phyloP scores from a whole-genome alignment of 2,113 vertebrate species.

The Odocoileus virginianus region DNA sequence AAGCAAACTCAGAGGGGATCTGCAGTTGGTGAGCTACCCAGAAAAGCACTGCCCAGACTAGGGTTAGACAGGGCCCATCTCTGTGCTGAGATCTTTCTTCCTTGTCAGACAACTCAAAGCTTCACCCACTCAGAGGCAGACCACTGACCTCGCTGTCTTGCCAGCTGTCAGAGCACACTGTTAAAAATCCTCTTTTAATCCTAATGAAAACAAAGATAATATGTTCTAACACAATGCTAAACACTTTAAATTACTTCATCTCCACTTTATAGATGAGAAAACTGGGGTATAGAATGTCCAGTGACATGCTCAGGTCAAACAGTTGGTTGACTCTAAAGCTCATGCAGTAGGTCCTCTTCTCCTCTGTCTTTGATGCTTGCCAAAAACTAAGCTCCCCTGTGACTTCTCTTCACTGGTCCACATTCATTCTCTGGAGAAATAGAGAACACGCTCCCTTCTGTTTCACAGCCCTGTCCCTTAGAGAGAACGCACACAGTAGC shows the following conservation, averaged over 20 bases:
- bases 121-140: not conserved
- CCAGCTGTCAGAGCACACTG: not conserved
- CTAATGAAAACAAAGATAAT: not conserved
- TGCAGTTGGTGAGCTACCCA: not conserved
- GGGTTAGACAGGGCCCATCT: not conserved
- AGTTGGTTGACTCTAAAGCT: not conserved
- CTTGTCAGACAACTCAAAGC: not conserved
- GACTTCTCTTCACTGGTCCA: not conserved
- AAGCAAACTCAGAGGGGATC: not conserved
- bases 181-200: not conserved
- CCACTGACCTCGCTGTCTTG: not conserved
- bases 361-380: not conserved
- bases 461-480: not conserved
- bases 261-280: not conserved
- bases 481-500: rapidly evolving
- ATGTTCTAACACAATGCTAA: not conserved
- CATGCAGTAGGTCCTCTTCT: not conserved
- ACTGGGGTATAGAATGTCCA: not conserved
- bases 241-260: not conserved
- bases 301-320: not conserved
- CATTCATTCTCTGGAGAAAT: not conserved
- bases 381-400: not conserved
- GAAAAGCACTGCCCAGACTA: too few relatives aligned
- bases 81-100: not conserved
- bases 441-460: not conserved